Evolutionary conservation across 35 echinoderm and acorn worm species (phyloP).

Genomic region (Stichopus chloronotus): DNA sequence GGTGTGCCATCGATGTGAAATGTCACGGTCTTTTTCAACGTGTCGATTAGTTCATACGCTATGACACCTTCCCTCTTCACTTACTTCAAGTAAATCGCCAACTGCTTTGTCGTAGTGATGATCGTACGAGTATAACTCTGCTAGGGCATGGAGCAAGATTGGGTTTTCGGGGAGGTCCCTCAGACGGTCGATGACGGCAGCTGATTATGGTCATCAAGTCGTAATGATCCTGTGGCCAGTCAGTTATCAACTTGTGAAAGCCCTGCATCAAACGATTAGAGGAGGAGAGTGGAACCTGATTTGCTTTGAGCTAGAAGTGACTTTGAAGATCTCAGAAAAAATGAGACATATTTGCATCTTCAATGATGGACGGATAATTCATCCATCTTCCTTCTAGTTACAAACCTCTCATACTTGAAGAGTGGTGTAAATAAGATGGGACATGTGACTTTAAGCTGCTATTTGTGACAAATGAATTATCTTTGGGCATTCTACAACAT

Average conservation of each 20-base stretch:
- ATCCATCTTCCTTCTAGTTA: no score
- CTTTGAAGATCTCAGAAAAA: neutral
- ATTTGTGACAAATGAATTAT: no score
- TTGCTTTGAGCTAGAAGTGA: neutral
- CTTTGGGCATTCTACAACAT: no score
- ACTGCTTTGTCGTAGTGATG: conserved; percentile 90
- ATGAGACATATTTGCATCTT: no score
- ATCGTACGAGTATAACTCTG: conserved; percentile 92
- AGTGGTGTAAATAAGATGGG: no score
- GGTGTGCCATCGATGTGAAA: no score
- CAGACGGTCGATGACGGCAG: conserved; percentile 81
- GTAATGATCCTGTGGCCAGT: conserved; percentile 90
- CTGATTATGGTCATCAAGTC: conserved; percentile 92
- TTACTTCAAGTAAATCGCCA: conserved; percentile 95
- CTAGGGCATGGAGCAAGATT: conserved; percentile 81
- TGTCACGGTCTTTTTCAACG: no score
- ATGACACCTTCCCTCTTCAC: neutral
- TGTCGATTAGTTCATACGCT: no score
- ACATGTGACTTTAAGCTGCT: no score
- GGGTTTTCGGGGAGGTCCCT: conserved; percentile 42
- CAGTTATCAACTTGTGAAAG: conserved; percentile 88
- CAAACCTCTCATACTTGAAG: no score
- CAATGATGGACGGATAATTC: no score
- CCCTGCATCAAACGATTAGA: conserved; percentile 57
- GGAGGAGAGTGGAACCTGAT: neutral